phyloP scores from a whole-genome alignment of 2,113 vertebrate species.

The Burhinus bistriatus region DNA sequence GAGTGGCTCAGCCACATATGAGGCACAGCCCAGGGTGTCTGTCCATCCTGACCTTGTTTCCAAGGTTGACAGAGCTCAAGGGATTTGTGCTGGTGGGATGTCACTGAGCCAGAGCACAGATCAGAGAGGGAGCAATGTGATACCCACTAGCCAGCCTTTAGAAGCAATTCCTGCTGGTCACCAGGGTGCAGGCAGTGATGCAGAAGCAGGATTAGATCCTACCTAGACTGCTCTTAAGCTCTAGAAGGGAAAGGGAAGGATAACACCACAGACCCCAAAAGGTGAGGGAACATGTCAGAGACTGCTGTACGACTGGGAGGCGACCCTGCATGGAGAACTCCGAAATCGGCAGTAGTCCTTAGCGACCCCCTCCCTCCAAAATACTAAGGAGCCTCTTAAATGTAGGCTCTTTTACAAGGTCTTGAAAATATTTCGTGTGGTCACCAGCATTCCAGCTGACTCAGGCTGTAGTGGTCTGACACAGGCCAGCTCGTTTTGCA shows the following conservation, averaged over 20 bases:
- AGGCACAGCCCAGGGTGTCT: background rate
- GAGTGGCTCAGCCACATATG: fast-evolving
- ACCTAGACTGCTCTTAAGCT: background rate
- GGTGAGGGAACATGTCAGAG: background rate
- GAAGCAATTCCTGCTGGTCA: background rate
- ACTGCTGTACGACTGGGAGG: background rate
- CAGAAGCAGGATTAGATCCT: background rate
- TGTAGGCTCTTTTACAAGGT: background rate
- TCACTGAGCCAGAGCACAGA: background rate
- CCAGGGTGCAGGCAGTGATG: background rate
- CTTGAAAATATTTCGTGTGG: background rate
- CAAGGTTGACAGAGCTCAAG: background rate
- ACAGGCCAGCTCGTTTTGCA: background rate
- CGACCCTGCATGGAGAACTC: background rate
- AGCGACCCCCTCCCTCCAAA: background rate
- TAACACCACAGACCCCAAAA: background rate
- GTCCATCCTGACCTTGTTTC: background rate
- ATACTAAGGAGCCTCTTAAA: background rate
- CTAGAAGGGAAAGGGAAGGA: background rate
- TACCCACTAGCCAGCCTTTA: background rate
- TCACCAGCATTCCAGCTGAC: background rate
- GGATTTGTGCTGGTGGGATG: background rate
- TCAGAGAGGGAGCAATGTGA: background rate
- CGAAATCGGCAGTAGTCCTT: background rate
- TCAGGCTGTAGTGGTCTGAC: background rate